These are phyloP conservation scores for Tiaroga cobitis DNA, from an alignment of 2,797 vertebrate species.

Conservation along the genomic window DNA sequence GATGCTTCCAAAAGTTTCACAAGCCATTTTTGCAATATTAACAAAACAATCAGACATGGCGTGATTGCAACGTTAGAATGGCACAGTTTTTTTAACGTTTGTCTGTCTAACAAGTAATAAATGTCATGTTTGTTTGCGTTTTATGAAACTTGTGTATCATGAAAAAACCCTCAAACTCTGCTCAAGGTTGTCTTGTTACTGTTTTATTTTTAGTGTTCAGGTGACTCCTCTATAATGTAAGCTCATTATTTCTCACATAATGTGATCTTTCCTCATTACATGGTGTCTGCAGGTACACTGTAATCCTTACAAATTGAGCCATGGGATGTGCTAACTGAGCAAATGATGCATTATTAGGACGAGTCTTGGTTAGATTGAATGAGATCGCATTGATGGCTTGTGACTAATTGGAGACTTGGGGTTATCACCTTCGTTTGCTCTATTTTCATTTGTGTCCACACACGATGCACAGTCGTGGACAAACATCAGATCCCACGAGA, in stretches of 20 bases:
- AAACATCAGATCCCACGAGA: slow-evolving; percentile 1
- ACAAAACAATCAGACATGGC: background rate
- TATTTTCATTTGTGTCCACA: background rate
- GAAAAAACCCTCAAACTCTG: background rate
- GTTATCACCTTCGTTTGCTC: slow-evolving; percentile 2
- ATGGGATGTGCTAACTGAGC: slow-evolving; percentile 15
- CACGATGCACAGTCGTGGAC: background rate
- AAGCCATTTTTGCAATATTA: background rate
- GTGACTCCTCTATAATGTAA: background rate
- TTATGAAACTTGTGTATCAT: background rate
- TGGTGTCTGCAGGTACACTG: background rate
- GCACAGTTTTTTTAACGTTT: background rate
- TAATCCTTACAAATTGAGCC: background rate
- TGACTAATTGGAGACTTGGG: slow-evolving; percentile 45
- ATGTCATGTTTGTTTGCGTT: background rate
- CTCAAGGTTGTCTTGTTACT: background rate
- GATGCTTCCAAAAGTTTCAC: background rate
- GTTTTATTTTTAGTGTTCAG: background rate
- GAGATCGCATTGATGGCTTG: background rate
- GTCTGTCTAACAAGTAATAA: background rate
- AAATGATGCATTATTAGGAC: background rate
- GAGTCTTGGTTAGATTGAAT: slow-evolving; percentile 1
- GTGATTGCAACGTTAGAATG: background rate
- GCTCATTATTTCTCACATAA: background rate
- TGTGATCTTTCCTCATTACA: background rate